Conservation (phyloP, 2,113 vertebrate genomes). For the Silurus meridionalis region DNA sequence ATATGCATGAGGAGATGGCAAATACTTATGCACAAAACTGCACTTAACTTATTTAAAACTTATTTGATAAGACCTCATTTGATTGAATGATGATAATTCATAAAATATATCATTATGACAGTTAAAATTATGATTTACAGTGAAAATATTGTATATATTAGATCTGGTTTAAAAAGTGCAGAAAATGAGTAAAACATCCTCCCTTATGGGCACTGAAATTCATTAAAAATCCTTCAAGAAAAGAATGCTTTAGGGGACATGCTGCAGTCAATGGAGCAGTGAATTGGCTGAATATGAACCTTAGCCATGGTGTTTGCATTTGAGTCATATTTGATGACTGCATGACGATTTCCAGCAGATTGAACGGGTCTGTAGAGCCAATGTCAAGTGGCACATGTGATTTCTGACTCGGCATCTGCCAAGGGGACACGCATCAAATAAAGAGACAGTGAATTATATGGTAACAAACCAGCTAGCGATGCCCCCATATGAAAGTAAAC, state of each 20-base stretch:
- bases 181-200: background rate
- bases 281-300: slow-evolving; percentile 3
- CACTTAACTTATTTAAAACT: too few relatives aligned
- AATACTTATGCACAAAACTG: background rate
- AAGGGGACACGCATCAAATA: slow-evolving; percentile 37
- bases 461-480: slow-evolving; percentile 45
- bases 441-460: slow-evolving; percentile 44
- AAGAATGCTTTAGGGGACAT: background rate
- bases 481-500: slow-evolving; percentile 29
- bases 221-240: slow-evolving; percentile 5
- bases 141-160: too few relatives aligned
- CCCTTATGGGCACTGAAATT: background rate
- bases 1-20: background rate
- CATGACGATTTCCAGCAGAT: slow-evolving; percentile 24
- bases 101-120: background rate
- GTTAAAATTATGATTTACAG: too few relatives aligned
- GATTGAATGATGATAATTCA: background rate
- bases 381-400: slow-evolving; percentile 61
- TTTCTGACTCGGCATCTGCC: slow-evolving; percentile 59
- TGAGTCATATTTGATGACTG: slow-evolving; percentile 24
- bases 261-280: slow-evolving; percentile 5
- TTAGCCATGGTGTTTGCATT: slow-evolving; percentile 25
- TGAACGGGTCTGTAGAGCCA: background rate
- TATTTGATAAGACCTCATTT: too few relatives aligned
- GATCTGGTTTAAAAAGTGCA: slow-evolving; percentile 11